These are phyloP conservation scores for Dicyrtoma fusca DNA, from an alignment of 2,888 invertebrate genomes.

Conservation along the genomic window DNA sequence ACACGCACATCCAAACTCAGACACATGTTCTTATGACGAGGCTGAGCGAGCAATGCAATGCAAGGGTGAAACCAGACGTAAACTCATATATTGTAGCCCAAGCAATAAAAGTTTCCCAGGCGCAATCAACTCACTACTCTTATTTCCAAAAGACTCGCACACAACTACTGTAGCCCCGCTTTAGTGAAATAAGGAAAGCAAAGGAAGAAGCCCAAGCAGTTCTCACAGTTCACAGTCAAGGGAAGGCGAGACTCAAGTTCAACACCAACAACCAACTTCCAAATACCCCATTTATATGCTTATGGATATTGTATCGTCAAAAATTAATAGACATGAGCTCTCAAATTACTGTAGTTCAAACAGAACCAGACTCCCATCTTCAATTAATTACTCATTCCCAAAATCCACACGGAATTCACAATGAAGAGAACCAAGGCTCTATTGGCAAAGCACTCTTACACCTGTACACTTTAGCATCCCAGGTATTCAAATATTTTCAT, in stretches of 20 bases:
- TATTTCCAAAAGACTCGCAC: constrained; percentile 5
- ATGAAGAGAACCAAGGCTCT: too few relatives aligned
- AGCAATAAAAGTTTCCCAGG: constrained; percentile 23
- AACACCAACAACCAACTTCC: background rate
- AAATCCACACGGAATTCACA: too few relatives aligned
- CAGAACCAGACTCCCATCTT: too few relatives aligned
- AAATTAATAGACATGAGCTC: constrained; percentile 12
- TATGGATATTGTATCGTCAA: constrained; percentile 18
- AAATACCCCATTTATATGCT: constrained; percentile 16
- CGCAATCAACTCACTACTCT: constrained; percentile 14
- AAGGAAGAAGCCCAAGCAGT: too few relatives aligned
- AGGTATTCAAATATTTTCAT: too few relatives aligned
- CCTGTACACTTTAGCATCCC: too few relatives aligned
- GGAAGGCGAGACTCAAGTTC: background rate
- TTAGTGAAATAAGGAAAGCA: too few relatives aligned
- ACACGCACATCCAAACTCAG: background rate
- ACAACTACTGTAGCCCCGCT: too few relatives aligned
- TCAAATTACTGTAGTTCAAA: background rate
- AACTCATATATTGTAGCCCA: constrained; percentile 16
- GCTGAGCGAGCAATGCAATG: background rate
- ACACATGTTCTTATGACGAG: background rate
- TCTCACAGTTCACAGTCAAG: too few relatives aligned
- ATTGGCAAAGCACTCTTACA: too few relatives aligned
- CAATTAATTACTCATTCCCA: too few relatives aligned
- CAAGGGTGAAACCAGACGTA: constrained; percentile 6